Percentiles rank a stretch among this genome's conserved stretches.
Conservation (phyloP, 2,888 invertebrate species). For the Biston stratarius region DNA sequence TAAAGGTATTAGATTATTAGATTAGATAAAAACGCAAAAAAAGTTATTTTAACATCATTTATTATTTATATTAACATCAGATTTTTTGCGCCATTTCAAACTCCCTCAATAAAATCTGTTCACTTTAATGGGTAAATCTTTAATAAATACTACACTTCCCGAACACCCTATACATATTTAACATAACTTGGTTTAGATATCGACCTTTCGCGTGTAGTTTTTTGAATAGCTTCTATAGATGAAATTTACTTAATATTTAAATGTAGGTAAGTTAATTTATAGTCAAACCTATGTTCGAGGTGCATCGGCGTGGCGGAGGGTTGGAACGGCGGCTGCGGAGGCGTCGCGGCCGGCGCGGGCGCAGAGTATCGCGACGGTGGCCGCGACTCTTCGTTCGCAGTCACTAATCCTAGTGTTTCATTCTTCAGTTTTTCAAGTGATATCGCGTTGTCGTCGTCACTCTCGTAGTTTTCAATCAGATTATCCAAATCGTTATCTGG, state of each 20-base stretch:
- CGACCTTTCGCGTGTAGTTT: too few relatives aligned
- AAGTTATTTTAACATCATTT: too few relatives aligned
- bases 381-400: constrained; percentile 60
- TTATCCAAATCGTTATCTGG: constrained; percentile 73
- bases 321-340: constrained; percentile 95
- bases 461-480: constrained; percentile 81
- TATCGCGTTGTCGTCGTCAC: constrained; percentile 91
- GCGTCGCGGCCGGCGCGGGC: constrained; percentile 73
- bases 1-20: too few relatives aligned
- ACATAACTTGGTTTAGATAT: too few relatives aligned
- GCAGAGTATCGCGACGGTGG: constrained; percentile 57
- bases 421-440: constrained; percentile 92
- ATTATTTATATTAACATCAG: too few relatives aligned
- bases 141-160: too few relatives aligned
- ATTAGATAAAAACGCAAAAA: too few relatives aligned
- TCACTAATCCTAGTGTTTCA: constrained; percentile 79
- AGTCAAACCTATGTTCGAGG: constrained; percentile 89
- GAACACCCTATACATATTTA: too few relatives aligned
- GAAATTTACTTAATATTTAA: constrained; percentile 2
- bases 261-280: background rate
- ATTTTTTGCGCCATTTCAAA: too few relatives aligned
- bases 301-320: constrained; percentile 95
- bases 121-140: too few relatives aligned
- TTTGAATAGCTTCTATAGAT: background rate
- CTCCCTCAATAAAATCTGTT: too few relatives aligned